These are phyloP conservation scores for Aelia acuminata DNA, from an alignment of 2,888 invertebrate genomes.

Conservation along the genomic window DNA sequence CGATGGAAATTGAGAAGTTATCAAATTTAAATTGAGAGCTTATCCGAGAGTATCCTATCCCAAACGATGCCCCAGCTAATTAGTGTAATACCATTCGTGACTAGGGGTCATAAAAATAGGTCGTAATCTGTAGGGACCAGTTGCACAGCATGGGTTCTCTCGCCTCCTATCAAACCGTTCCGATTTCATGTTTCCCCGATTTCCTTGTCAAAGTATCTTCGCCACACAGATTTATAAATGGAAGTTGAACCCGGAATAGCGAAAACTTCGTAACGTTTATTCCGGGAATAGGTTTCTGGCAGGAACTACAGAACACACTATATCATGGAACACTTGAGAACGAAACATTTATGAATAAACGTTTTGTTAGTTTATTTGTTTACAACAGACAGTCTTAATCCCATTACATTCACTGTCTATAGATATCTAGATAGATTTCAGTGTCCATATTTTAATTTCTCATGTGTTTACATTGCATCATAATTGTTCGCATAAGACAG, in stretches of 20 bases:
- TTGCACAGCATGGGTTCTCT: neutral
- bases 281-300: neutral
- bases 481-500: no score
- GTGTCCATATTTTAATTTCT: no score
- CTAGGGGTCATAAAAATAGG: neutral
- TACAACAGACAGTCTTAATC: no score
- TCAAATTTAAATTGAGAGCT: slow-evolving; percentile 26
- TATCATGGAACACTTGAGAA: no score
- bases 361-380: no score
- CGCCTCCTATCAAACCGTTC: neutral
- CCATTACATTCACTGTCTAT: no score
- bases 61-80: neutral
- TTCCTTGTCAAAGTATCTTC: neutral
- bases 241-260: neutral
- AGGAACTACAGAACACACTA: no score
- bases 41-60: slow-evolving; percentile 1
- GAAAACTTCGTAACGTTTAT: neutral
- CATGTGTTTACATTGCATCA: no score
- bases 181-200: neutral
- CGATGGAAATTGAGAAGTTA: neutral
- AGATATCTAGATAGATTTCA: no score
- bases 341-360: no score
- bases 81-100: slow-evolving; percentile 1
- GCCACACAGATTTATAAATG: neutral
- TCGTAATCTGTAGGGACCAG: neutral